Percentiles rank a stretch among this genome's conserved stretches.
These are phyloP conservation scores for Macrotus californicus DNA, from an alignment of 2,113 vertebrate species.

Conservation along the genomic window DNA sequence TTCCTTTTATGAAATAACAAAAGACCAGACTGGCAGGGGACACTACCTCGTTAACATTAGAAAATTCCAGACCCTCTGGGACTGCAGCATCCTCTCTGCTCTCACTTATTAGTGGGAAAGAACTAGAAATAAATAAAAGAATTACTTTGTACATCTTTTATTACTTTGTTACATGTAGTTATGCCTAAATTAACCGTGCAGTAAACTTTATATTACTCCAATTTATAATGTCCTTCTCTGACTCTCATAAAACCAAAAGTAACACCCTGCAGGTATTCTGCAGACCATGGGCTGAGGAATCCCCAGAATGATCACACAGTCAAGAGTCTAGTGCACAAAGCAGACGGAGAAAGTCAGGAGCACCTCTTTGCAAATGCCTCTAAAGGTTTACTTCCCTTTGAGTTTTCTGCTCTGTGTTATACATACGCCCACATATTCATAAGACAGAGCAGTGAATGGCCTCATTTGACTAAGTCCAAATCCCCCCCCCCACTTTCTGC, in stretches of 20 bases:
- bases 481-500: neutral
- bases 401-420: neutral
- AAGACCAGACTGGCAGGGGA: neutral
- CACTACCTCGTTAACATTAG: neutral
- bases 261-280: neutral
- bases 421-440: neutral
- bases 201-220: neutral
- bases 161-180: neutral
- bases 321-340: neutral
- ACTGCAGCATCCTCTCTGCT: neutral
- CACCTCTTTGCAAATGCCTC: neutral
- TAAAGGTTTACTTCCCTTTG: neutral
- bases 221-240: neutral
- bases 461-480: slow-evolving; percentile 19
- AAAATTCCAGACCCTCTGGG: neutral
- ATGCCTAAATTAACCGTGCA: neutral
- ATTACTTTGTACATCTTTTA: neutral
- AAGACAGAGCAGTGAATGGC: neutral
- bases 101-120: neutral
- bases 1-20: neutral
- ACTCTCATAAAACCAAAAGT: slow-evolving; percentile 14
- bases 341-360: neutral
- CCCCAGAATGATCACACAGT: neutral
- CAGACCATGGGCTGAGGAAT: neutral
- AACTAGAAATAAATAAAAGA: neutral